A percentile compares a stretch with the other conserved stretches of the same genome.
Conservation (phyloP, 2,113 vertebrate genomes). For the Pelvicachromis taeniatus region DNA sequence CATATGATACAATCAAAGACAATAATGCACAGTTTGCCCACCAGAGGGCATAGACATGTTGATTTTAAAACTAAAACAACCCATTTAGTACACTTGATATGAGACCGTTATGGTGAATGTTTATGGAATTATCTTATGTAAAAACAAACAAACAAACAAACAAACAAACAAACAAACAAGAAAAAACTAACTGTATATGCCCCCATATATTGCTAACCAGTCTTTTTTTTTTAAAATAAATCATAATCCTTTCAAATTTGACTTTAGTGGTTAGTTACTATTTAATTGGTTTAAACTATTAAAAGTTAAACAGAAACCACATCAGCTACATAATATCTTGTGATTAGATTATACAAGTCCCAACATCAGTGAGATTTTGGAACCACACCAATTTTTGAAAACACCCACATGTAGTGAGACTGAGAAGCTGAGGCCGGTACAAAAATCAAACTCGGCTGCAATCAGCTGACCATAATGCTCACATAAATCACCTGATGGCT, state of each 20-base stretch:
- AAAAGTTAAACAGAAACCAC: neutral
- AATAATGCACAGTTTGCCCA: neutral
- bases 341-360: neutral
- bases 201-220: neutral
- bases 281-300: neutral
- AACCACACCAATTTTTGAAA: neutral
- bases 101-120: neutral
- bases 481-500: neutral
- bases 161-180: neutral
- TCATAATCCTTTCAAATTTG: neutral
- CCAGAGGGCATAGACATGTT: neutral
- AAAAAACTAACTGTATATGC: neutral
- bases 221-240: neutral
- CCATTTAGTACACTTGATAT: neutral
- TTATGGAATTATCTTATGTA: neutral
- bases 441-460: neutral
- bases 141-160: neutral
- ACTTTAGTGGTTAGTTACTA: neutral
- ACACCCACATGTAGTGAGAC: neutral
- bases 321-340: neutral
- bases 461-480: neutral
- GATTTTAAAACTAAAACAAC: neutral
- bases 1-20: neutral
- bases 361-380: neutral
- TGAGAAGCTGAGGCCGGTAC: neutral